A percentile compares a stretch with the other conserved stretches of the same genome.
These are phyloP conservation scores for Tetraneura akinire DNA, from an alignment of 1,140 invertebrate genomes.

Conservation along the genomic window DNA sequence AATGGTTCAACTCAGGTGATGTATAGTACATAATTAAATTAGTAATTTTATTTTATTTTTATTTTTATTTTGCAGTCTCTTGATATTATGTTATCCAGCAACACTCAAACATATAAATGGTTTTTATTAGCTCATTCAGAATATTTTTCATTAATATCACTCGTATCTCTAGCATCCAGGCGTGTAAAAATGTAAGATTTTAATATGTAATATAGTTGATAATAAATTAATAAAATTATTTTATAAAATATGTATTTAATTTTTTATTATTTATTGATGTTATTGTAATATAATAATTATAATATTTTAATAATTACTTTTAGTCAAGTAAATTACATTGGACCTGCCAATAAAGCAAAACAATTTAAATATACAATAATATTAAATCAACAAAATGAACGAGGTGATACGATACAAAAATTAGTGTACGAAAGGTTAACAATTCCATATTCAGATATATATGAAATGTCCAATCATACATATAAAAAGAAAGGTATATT, in stretches of 20 bases:
- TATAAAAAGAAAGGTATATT: slow-evolving; percentile 21
- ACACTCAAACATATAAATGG: slow-evolving; percentile 28
- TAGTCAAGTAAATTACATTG: slow-evolving; percentile 45
- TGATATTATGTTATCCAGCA: slow-evolving; percentile 12
- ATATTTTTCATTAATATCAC: slow-evolving; percentile 9
- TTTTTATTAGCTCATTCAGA: slow-evolving; percentile 23
- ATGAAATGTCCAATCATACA: background rate
- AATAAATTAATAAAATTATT: background rate
- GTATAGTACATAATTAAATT: background rate
- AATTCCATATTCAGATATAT: slow-evolving; percentile 31
- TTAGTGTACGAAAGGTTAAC: slow-evolving; percentile 38
- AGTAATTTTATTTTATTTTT: background rate
- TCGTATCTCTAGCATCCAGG: background rate
- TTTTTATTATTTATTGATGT: background rate
- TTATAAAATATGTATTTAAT: background rate
- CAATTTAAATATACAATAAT: slow-evolving; percentile 26
- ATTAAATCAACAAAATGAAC: background rate
- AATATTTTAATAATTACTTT: background rate
- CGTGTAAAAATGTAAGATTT: slow-evolving; percentile 31
- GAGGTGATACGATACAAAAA: background rate
- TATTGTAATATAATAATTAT: background rate
- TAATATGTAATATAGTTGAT: background rate
- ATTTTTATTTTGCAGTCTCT: slow-evolving; percentile 7
- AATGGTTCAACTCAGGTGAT: slow-evolving; percentile 52
- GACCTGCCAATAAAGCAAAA: slow-evolving; percentile 35